Evolutionary conservation across 2,888 invertebrate species (phyloP).

Genomic region (Poecilus cupreus): DNA sequence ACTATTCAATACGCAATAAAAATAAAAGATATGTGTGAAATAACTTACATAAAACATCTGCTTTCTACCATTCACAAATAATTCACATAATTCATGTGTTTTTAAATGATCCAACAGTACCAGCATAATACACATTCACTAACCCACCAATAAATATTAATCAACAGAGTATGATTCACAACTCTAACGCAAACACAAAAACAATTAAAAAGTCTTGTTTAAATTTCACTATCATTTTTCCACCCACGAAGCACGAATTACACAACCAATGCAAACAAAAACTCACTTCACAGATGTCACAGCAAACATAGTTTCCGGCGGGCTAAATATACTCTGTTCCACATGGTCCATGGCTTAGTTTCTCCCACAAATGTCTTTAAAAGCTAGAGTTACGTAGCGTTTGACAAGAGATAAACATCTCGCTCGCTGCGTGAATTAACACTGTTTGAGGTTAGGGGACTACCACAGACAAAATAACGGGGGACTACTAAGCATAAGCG

Average conservation of each 20-base stretch:
- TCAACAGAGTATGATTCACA: background rate
- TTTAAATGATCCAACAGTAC: too few species aligned
- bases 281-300: constrained; percentile 9
- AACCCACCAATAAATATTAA: too few species aligned
- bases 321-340: background rate
- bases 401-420: constrained; percentile 26
- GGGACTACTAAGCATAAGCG: too few species aligned
- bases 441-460: background rate
- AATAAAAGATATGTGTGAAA: too few species aligned
- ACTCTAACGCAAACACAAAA: too few species aligned
- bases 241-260: constrained; percentile 9
- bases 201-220: background rate
- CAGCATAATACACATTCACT: too few species aligned
- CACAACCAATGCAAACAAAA: background rate
- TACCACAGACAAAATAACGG: too few species aligned
- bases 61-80: background rate
- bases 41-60: too few species aligned
- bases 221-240: background rate
- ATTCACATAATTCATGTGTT: background rate
- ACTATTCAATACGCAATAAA: too few species aligned
- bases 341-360: background rate
- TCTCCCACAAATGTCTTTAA: background rate
- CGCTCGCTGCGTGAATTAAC: background rate
- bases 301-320: background rate
- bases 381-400: background rate